These are phyloP conservation scores for Spodoptera picta DNA, from an alignment of 2,888 invertebrate species.

Conservation along the genomic window DNA sequence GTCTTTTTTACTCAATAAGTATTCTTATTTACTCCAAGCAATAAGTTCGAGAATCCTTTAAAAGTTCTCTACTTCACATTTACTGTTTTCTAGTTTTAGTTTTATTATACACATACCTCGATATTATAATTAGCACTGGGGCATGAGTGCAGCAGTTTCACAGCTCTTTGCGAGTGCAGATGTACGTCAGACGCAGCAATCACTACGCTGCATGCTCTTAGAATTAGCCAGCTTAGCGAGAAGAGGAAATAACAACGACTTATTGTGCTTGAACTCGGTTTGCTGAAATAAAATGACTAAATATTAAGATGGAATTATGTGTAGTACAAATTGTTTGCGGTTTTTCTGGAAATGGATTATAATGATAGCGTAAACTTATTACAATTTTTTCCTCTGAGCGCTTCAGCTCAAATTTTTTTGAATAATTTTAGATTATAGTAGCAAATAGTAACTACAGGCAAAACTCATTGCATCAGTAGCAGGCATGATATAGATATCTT, in stretches of 20 bases:
- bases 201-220: conserved; percentile 90
- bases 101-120: conserved; percentile 80
- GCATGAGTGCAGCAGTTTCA: conserved; percentile 80
- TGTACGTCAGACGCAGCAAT: conserved; percentile 89
- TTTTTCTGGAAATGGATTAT: neutral
- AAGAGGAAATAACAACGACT: conserved; percentile 89
- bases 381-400: no score
- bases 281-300: conserved; percentile 44
- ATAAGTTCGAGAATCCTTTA: no score
- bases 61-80: no score
- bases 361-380: no score
- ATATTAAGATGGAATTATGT: neutral
- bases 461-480: no score
- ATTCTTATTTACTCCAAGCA: no score
- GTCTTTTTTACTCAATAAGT: no score
- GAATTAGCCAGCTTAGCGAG: conserved; percentile 90
- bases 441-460: no score
- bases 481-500: no score
- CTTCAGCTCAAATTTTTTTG: no score
- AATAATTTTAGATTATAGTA: no score
- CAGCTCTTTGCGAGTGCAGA: conserved; percentile 85
- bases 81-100: no score
- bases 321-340: neutral
- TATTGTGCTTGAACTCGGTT: conserved; percentile 69
- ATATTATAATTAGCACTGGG: conserved; percentile 87